phyloP scores from a whole-genome alignment of 2,797 vertebrate species.

The Bufotes viridis region DNA sequence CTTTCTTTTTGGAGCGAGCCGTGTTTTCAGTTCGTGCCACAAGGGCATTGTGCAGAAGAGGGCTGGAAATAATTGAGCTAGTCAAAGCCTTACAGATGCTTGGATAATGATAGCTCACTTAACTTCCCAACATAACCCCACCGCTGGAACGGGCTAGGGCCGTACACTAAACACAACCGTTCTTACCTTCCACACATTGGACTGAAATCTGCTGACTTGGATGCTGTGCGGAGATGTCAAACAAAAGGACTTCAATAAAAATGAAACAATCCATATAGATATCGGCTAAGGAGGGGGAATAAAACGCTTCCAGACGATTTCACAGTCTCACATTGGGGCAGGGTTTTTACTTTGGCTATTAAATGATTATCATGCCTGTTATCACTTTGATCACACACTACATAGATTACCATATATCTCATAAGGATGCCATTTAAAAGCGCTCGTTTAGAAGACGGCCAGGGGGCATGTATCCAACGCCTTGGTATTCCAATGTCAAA shows the following conservation, averaged over 20 bases:
- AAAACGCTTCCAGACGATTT: background rate
- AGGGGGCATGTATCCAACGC: background rate
- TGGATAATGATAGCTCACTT: constrained; percentile 59
- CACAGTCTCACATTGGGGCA: background rate
- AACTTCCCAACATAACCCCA: constrained; percentile 56
- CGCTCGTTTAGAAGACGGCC: background rate
- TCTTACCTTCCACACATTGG: constrained; percentile 50
- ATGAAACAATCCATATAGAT: background rate
- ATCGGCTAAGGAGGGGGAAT: background rate
- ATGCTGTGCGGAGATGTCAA: constrained; percentile 35
- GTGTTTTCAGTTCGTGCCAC: constrained; percentile 24
- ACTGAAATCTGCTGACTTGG: constrained; percentile 36
- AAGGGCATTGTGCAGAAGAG: constrained; percentile 34
- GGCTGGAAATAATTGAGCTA: constrained; percentile 56
- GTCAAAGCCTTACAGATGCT: constrained; percentile 57
- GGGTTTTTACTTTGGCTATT: no score
- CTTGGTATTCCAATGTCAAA: constrained; percentile 35
- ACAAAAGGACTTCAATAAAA: constrained; percentile 47
- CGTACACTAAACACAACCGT: constrained; percentile 36
- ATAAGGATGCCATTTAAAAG: background rate
- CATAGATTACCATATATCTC: background rate
- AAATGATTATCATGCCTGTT: background rate
- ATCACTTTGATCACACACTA: background rate
- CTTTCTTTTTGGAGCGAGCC: background rate
- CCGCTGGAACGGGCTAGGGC: constrained; percentile 7